Evolutionary conservation across 2,113 vertebrate genomes (phyloP).

Genomic region (Chaenogobius annularis): DNA sequence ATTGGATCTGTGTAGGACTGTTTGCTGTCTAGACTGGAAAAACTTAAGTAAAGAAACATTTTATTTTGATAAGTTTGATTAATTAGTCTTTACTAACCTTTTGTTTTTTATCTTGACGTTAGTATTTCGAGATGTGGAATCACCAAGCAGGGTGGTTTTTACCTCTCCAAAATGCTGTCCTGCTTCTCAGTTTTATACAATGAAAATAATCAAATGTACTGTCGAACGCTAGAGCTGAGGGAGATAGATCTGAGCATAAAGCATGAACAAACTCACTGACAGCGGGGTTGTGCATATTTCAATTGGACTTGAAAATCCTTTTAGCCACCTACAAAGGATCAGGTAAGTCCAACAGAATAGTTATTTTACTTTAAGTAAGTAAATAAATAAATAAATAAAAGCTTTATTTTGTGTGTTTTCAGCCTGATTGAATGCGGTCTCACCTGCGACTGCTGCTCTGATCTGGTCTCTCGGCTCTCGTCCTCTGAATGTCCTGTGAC

Average conservation of each 20-base stretch:
- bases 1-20: constrained; percentile 29
- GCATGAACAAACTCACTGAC: constrained; percentile 53
- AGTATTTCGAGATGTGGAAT: constrained; percentile 58
- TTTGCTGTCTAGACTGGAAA: constrained; percentile 30
- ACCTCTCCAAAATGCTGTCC: constrained; percentile 31
- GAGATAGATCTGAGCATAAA: constrained; percentile 65
- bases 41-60: constrained; percentile 43
- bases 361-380: background rate
- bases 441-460: constrained; percentile 33
- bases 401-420: background rate
- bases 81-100: too few relatives aligned
- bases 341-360: constrained; percentile 14
- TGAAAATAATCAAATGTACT: background rate
- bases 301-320: constrained; percentile 26
- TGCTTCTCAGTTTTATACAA: constrained; percentile 25
- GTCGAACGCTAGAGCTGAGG: constrained; percentile 37
- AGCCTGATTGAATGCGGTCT: constrained; percentile 58
- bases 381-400: too few relatives aligned
- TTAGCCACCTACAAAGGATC: constrained; percentile 38
- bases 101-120: background rate
- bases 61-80: background rate
- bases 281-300: constrained; percentile 29
- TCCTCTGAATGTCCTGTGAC: constrained; percentile 14
- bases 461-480: constrained; percentile 25
- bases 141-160: background rate